Evolutionary conservation across 2,113 vertebrate genomes (phyloP), one percentile per base, ranked within the genome.

Genomic region (Kryptolebias marmoratus): DNA sequence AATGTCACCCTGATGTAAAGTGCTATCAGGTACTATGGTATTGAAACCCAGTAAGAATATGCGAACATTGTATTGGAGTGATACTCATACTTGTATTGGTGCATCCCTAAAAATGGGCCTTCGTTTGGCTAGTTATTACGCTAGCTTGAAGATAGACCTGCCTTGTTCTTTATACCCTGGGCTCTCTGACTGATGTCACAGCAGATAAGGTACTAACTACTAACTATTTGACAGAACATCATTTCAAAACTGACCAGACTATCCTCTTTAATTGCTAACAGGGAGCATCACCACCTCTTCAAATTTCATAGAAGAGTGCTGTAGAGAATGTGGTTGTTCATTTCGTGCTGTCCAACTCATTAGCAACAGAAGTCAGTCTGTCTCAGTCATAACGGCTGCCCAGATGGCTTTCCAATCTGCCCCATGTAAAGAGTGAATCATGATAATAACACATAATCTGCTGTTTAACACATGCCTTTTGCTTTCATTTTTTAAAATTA

Each of bases 391-490:
- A 77, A 60, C 72, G 80, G 80, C 69, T 48, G 74, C 68, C 84
- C 89, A 91, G 88, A 92, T 92, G 86, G 91, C 76, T 84, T 80
- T 30, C 74, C 88, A 87, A 86, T 88, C 87, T 91, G 88, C 87
- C 86, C 75, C 63, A 22, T 85, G 86, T 76, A 84, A 85, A 73
- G 70, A 85, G 56, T 76, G 86, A 90, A 81, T 87, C 79, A 79
- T 84, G 82, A 61, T 79, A 81, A 88, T 90, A 81, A 82, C 87
- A 90, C 66, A 72, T 84, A 75, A 87, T 87, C 85, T 83, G 80
- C 64, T 85, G 71, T 82, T 86, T 75, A 80, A 85, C 83, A 79
- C 84, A 80, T 81, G 86, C 78, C 75, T 89, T 87, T 86, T 82
- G 70, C 86, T 84, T 88, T 53, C 60, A 15, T 78, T 82, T 64